Percentiles rank a stretch among this genome's conserved stretches.
These are phyloP conservation scores for Myrmecophaga tridactyla DNA, from an alignment of 2,113 vertebrate species.

Conservation along the genomic window DNA sequence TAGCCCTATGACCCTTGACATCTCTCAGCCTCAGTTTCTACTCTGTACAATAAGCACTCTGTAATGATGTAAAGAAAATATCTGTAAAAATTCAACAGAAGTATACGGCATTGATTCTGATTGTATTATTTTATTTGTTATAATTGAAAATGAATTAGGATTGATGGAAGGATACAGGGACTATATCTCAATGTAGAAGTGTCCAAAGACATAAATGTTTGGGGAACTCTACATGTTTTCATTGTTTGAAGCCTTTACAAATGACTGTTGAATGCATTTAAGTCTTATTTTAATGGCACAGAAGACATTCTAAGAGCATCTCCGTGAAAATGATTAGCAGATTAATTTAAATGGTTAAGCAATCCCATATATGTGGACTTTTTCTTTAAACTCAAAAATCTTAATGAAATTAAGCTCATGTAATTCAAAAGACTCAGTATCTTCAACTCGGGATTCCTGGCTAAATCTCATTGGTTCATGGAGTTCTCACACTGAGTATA, in stretches of 20 bases:
- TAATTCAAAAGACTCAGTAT: not conserved
- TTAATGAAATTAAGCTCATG: not conserved
- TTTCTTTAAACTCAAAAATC: not conserved
- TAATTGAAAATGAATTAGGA: not conserved
- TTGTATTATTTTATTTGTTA: not conserved
- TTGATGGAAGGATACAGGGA: not conserved
- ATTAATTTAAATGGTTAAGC: not conserved
- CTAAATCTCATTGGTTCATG: not conserved
- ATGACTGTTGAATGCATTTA: not conserved
- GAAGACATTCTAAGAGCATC: not conserved
- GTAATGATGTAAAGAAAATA: not conserved
- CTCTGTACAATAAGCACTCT: not conserved
- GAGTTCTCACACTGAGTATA: too few relatives aligned
- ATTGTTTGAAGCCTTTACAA: not conserved
- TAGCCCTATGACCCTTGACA: not conserved
- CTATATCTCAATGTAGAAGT: not conserved
- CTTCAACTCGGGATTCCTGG: not conserved
- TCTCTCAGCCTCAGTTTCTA: not conserved
- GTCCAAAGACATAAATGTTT: not conserved
- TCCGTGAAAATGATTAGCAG: not conserved
- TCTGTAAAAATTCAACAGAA: not conserved
- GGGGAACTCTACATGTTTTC: not conserved
- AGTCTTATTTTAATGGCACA: not conserved
- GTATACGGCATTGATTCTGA: not conserved
- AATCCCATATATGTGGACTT: not conserved